Evolutionary conservation across 2,888 invertebrate species (phyloP), one percentile per base, ranked within the genome.

Genomic region (Malacosoma neustria): DNA sequence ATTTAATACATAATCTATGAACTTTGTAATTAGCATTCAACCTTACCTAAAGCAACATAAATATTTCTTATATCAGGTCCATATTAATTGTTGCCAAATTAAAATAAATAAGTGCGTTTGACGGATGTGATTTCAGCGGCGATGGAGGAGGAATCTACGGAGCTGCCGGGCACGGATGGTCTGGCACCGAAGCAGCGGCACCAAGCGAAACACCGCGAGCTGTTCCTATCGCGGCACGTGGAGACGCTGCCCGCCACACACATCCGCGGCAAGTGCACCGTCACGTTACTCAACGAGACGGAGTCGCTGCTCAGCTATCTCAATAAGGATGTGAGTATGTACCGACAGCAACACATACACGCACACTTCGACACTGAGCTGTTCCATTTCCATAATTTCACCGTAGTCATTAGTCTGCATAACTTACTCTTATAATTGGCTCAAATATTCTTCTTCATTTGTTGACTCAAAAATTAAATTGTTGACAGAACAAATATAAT

Each of bases 201-300:
- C 87, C 97, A 97, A 85, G 92, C 98, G 77, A 97, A 97, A 81
- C 99, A 99, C 80, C 91, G 98, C 63, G 99, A 99, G 87, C 89
- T 99, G 69, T 99, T 99, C 88, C 90, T 99, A 52, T 98, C 99
- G 35, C 92, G 99, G 59, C 95, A 96, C 89, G 96, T 98, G 64
- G 99, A 99, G 87, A 98, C 98, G 42, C 89, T 99, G 79, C 98
- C 99, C 43, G 99, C 99, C 54, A 99, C 98, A 44, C 97, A 98
- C 88, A 99, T 99, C 66, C 91, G 99, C 72, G 99, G 98, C 81
- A 99, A 99, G 89, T 99, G 99, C 88, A 94, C 95, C 58, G 99
- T 99, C 61, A 98, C 98, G 56, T 89, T 99, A 62, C 93, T 99
- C 86, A 99, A 99, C 88, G 99, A 99, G 89, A 98, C 98, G 40